Base-by-base conservation (phyloP, 2,797 vertebrate species). In the Spinus olivaceus region DNA sequence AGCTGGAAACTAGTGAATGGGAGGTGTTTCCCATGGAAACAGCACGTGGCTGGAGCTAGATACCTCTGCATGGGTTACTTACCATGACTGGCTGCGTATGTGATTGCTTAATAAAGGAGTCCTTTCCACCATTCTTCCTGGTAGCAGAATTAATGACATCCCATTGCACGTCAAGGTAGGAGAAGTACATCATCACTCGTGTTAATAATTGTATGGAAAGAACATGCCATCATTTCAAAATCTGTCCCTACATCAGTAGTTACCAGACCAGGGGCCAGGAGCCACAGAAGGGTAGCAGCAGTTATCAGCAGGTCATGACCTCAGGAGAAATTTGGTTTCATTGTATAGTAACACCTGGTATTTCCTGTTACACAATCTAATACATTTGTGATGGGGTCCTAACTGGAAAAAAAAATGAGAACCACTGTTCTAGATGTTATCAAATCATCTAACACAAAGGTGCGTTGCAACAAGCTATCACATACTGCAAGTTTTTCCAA, bases 291-390 rank as follows among this genome's bases (percentile, higher is more conserved):
- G 8, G 37, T 25, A 71, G 41, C 54, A 69, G 84, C 27, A 70
- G 46, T 57, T 81, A 84, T 11, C 37, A 27, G 81, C 10, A 9
- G 33, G 70, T 66, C 60, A 49, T 4, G 24, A 88, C 42, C 80
- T 59, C 35, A 33, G 24, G 60, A 79, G 32, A 89, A 85, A 77
- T 76, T 80, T 2, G 1, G 30, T 70, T 90, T 87, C 32, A 67
- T 66, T 63, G 44, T 60, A 23, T 13, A 70, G 56, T 28, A 88
- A 56, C 60, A 94, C 60, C 44, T 73, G 81, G 49, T 46, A 73
- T 80, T 94, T 53, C 73, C 51, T 49, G 53, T 96, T 94, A 66
- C 70, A 59, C 79, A 89, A 85, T 64, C 35, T 24, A 74, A 90
- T 12, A 20, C 7, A 27, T 65, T 65, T 70, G 23, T 66, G 51